Percentiles rank a stretch among this genome's conserved stretches.
phyloP scores from a whole-genome alignment of 2,113 vertebrate genomes.

The Coregonus clupeaformis region DNA sequence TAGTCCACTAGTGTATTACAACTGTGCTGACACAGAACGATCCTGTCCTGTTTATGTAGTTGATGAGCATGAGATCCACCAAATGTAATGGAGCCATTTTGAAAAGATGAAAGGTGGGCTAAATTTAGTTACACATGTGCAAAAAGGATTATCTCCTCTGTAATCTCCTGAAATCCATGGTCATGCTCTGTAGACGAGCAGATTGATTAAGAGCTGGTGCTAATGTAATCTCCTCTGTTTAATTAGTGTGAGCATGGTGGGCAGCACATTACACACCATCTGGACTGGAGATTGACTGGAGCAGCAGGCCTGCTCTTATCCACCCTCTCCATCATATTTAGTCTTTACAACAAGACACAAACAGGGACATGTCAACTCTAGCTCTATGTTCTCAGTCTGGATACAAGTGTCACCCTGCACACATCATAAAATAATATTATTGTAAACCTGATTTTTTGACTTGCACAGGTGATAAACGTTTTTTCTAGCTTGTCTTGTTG shows the following conservation, averaged over 20 bases:
- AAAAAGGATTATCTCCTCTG: slow-evolving; percentile 6
- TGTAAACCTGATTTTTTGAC: neutral
- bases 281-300: slow-evolving; percentile 42
- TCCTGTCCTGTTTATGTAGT: neutral
- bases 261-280: slow-evolving; percentile 71
- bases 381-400: slow-evolving; percentile 62
- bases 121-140: neutral
- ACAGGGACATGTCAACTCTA: slow-evolving; percentile 68
- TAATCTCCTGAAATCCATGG: slow-evolving; percentile 25
- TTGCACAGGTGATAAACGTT: no score
- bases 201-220: slow-evolving; percentile 59
- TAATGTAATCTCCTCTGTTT: slow-evolving; percentile 72
- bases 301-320: slow-evolving; percentile 50
- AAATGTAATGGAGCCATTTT: slow-evolving; percentile 1
- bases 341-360: slow-evolving; percentile 62
- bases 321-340: slow-evolving; percentile 62
- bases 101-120: neutral
- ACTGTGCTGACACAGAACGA: neutral
- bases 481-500: neutral
- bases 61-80: slow-evolving; percentile 5
- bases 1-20: neutral
- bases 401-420: neutral
- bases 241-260: slow-evolving; percentile 70
- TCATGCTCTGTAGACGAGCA: slow-evolving; percentile 48
- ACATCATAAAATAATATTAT: neutral